Evolutionary conservation across 1,140 invertebrate species (phyloP), one percentile per base, ranked within the genome.

Genomic region (Micrasema longulum): DNA sequence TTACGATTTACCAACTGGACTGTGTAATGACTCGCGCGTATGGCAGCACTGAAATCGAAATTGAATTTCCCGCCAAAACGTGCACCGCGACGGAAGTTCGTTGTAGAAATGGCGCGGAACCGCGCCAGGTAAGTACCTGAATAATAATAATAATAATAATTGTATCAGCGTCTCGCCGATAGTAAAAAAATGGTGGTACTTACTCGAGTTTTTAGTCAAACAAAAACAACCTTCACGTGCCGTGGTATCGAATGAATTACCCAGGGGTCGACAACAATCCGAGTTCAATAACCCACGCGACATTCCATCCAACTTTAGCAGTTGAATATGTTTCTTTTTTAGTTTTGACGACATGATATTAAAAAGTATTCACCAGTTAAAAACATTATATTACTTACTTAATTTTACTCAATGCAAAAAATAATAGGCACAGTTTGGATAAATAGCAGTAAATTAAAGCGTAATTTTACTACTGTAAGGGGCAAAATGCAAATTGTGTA

Each of bases 1-100:
- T 41, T n/a, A 41, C 38, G 38, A 41, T 41, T 1, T 41, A 41
- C 6, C 10, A 10, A 2, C 14, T n/a, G 10, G 38, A 41, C 6
- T 6, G 38, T 41, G 38, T n/a, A n/a, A n/a, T n/a, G n/a, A n/a
- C n/a, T n/a, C 22, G 1, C 12, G 50, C 50, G 22, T 23, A n/a
- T 22, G 22, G 22, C 50, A 23, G 26, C 18, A 53, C 22, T 10
- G 12, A 23, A n/a, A 22, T 18, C 22, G 48, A 11, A 52, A 11
- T 63, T 45, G 41, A 57, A 57, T 63, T 68, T 68, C 23, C 48
- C 72, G 62, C 67, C 62, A 35, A 69, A 66, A 71, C 73, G 69
- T 72, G 69, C 73, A 63, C 45, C 69, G 53, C 66, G 65, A 48
- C 73, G 73, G 73, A 75, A 69, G 68, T 75, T 69, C 73, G 73